Evolutionary conservation across 2,888 invertebrate genomes (phyloP), one percentile per base, ranked within the genome.

Genomic region (Andrena flavipes): DNA sequence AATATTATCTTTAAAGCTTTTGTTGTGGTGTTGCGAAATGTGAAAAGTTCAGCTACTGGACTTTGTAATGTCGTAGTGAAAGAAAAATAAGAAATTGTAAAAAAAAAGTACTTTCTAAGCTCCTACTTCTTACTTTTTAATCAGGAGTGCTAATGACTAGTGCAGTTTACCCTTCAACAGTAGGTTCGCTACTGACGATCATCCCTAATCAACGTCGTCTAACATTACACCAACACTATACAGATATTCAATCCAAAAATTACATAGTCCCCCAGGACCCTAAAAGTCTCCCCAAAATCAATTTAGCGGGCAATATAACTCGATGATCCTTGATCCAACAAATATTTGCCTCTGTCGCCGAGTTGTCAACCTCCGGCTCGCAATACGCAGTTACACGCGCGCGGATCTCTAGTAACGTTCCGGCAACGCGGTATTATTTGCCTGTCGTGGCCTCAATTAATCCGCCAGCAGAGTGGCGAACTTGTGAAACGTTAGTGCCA

Each of bases 401-500:
- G 10, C 54, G n/a, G 13, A 8, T 48, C 20, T 48, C 49, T 20
- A 63, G 26, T 16, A 54, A 26, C 48, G 54, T 59, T 56, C 54
- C 48, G 33, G 26, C 33, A 54, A 13, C 29, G n/a, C 59, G 10
- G 79, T 68, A 60, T 74, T 79, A 79, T 81, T 81, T 78, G 67
- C 71, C 59, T 64, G 69, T 8, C 73, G 62, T 77, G 87, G 59
- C 86, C 87, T 81, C 87, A 76, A 87, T 86, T 76, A 74, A 74
- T 79, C 72, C 60, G 26, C 56, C 70, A 62, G 56, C 65, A 71
- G 73, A 84, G 56, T 79, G n/a, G 54, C 77, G 56, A 77, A 81
- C 84, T 82, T 76, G 76, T 79, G 82, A 82, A 82, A 82, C 76
- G 63, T 72, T 74, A 54, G 26, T 82, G 76, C 70, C 81, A 77